Evolutionary conservation across 2,113 vertebrate species (phyloP).

Genomic region (Anguilla rostrata): DNA sequence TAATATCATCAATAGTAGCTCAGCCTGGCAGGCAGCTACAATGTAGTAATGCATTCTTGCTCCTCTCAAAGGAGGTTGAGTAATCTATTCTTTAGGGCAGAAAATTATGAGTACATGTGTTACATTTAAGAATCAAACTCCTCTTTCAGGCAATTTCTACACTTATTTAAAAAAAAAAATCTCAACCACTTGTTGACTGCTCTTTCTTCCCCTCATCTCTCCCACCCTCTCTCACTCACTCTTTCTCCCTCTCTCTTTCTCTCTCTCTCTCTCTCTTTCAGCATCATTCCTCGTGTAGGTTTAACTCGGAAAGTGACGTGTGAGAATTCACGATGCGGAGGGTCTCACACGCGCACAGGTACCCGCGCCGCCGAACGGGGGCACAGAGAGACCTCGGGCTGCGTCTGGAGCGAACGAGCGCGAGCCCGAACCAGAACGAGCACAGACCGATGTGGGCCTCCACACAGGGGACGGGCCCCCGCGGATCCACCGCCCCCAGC

Average conservation of each 20-base stretch:
- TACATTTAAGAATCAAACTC: not conserved
- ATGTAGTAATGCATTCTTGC: not conserved
- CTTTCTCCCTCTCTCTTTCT: too few species aligned
- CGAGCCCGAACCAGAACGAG: conserved; percentile 23
- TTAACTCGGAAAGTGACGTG: not conserved
- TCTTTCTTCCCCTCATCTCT: too few species aligned
- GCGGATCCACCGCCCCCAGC: conserved; percentile 13
- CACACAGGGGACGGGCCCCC: conserved; percentile 41
- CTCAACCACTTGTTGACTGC: too few species aligned
- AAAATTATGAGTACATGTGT: not conserved
- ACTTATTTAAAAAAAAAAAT: too few species aligned
- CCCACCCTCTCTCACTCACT: too few species aligned
- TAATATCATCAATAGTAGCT: not conserved
- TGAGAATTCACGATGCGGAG: not conserved
- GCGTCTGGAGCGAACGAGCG: not conserved
- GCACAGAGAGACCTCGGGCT: not conserved
- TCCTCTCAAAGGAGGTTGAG: not conserved
- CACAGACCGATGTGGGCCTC: conserved; percentile 58
- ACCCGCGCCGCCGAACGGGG: not conserved
- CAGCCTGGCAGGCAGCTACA: not conserved
- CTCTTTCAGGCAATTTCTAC: not conserved
- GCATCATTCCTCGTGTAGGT: not conserved
- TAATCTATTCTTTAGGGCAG: not conserved
- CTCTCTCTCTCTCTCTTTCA: not conserved
- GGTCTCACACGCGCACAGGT: not conserved